Base-by-base conservation (phyloP, 2,888 invertebrate species). In the Cryptophagus acutangulus region DNA sequence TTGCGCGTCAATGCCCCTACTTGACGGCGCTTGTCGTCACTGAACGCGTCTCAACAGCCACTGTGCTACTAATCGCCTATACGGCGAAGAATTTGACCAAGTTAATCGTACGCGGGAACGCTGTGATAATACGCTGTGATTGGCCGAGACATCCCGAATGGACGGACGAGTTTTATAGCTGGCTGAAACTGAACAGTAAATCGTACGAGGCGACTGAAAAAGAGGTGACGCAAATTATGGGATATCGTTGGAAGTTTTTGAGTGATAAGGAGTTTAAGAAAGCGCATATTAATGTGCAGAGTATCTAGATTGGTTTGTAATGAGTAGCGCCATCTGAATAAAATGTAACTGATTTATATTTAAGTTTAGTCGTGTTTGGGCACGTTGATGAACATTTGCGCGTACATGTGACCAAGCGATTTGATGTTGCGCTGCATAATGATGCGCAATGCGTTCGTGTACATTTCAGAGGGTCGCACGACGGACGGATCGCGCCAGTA, bases 351-450 rank as follows among this genome's bases (percentile, higher is more conserved):
- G n/a, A n/a, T n/a, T n/a, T n/a, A n/a, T n/a, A n/a, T n/a, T n/a
- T n/a, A n/a, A n/a, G n/a, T 37, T 46, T 47, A 54, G 29, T 61
- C 59, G 38, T 57, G 56, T 46, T 52, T 55, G 2, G 67, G 65
- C 38, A 70, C 57, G 45, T 66, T 67, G 31, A 69, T 65, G 63
- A 87, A 87, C 79, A 87, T 82, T 51, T 84, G 79, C 2, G 83
- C 78, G 60, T 88, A 90, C 47, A 87, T 73, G 49, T 82, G 78
- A 2, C 89, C 89, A 16, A 89, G 70, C 46, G 77, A 79, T 10
- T 82, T 75, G 49, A 91, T 82, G 62, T 87, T 87, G 54, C 84
- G 82, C 57, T 89, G 81, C 72, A 91, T 80, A 18, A 88, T 78
- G 38, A 87, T 76, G 17, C 90, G 74, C 33, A 91, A 71, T 0